Evolutionary conservation across 1,140 invertebrate species (phyloP).

Genomic region (Sminthurides bifidus): DNA sequence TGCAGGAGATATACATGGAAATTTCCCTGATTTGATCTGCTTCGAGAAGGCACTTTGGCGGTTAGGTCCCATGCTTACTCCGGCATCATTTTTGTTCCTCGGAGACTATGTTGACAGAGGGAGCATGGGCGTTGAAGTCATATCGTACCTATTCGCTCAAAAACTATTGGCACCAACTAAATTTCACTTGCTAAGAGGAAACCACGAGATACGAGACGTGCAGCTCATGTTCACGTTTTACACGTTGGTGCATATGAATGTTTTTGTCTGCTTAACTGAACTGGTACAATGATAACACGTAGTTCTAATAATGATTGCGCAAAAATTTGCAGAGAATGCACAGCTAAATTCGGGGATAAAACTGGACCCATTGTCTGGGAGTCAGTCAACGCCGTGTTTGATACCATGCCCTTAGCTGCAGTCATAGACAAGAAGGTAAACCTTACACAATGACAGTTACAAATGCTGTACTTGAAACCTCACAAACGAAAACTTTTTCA

Average conservation of each 20-base stretch:
- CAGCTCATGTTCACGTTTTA: slow-evolving; percentile 60
- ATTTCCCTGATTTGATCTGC: slow-evolving; percentile 46
- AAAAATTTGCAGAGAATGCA: slow-evolving; percentile 42
- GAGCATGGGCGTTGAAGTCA: slow-evolving; percentile 47
- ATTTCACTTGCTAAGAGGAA: slow-evolving; percentile 48
- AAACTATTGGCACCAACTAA: slow-evolving; percentile 50
- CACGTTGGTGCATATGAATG: slow-evolving; percentile 37
- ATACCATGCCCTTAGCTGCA: slow-evolving; percentile 55
- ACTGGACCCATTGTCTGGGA: slow-evolving; percentile 52
- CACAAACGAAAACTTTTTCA: too few relatives aligned
- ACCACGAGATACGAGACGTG: slow-evolving; percentile 51
- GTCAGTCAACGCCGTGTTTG: slow-evolving; percentile 55
- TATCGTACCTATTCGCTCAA: slow-evolving; percentile 51
- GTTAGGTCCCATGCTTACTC: slow-evolving; percentile 45
- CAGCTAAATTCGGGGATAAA: slow-evolving; percentile 51
- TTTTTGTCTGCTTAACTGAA: background rate
- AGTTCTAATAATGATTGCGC: background rate
- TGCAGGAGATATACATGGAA: slow-evolving; percentile 49
- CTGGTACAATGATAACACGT: too few relatives aligned
- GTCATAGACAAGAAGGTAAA: slow-evolving; percentile 53
- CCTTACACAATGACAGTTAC: background rate
- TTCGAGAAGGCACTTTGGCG: slow-evolving; percentile 52
- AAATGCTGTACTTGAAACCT: too few relatives aligned
- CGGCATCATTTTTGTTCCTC: slow-evolving; percentile 49
- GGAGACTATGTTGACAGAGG: slow-evolving; percentile 58